A percentile compares a stretch with the other conserved stretches of the same genome.
phyloP scores from a whole-genome alignment of 2,888 invertebrate species.

The Craniophora ligustri region DNA sequence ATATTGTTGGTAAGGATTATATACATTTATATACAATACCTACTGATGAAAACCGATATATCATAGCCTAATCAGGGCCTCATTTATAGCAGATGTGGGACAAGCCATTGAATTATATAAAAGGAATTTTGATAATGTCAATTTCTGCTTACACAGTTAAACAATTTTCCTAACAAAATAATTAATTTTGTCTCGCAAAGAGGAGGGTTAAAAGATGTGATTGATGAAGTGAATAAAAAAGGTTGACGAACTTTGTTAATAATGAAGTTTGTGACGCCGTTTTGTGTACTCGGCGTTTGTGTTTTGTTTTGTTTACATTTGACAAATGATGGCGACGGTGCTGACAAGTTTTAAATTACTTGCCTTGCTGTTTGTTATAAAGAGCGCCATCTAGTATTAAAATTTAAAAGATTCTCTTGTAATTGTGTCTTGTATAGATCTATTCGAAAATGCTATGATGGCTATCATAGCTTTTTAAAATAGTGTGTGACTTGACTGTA shows the following conservation, averaged over 20 bases:
- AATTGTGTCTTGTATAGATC: too few species aligned
- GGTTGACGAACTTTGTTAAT: constrained; percentile 37
- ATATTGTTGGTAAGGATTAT: too few species aligned
- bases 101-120: constrained; percentile 34
- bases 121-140: background rate
- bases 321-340: background rate
- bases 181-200: constrained; percentile 46
- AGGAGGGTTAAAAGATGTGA: constrained; percentile 22
- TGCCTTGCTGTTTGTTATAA: background rate
- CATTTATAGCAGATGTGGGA: constrained; percentile 8
- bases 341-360: background rate
- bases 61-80: constrained; percentile 2
- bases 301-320: constrained; percentile 12
- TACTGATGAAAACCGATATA: background rate
- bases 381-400: too few species aligned
- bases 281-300: constrained; percentile 15
- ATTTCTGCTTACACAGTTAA: constrained; percentile 41
- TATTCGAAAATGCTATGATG: too few species aligned
- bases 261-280: constrained; percentile 36
- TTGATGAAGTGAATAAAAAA: constrained; percentile 42
- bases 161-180: constrained; percentile 46
- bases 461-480: too few species aligned
- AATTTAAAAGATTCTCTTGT: too few species aligned
- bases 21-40: background rate
- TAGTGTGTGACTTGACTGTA: too few species aligned